Evolutionary conservation across 1,140 invertebrate genomes (phyloP).

Genomic region (Trichonephila clavipes): DNA sequence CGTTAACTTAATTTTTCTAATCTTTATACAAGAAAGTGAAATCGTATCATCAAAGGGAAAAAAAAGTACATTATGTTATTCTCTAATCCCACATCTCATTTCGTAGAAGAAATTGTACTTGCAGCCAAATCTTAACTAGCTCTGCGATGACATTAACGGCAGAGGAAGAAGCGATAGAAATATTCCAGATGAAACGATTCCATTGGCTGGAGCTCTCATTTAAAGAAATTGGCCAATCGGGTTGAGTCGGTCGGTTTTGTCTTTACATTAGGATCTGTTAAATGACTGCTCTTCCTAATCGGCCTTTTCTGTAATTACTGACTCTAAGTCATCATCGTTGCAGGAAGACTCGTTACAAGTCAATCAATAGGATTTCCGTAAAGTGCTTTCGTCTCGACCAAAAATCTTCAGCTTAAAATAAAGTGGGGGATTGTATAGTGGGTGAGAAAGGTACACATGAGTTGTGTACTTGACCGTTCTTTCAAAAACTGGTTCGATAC

Average conservation of each 20-base stretch:
- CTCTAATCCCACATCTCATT: slow-evolving; percentile 22
- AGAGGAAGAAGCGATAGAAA: slow-evolving; percentile 32
- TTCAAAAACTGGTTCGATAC: too few relatives aligned
- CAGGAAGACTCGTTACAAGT: slow-evolving; percentile 72
- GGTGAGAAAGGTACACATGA: not conserved
- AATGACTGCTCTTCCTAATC: slow-evolving; percentile 72
- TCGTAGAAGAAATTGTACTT: not conserved
- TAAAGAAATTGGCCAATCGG: slow-evolving; percentile 61
- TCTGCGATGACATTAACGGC: slow-evolving; percentile 63
- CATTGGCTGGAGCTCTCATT: slow-evolving; percentile 54
- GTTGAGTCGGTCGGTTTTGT: slow-evolving; percentile 62
- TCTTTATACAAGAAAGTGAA: too few relatives aligned
- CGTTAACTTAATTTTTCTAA: too few relatives aligned
- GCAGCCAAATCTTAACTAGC: not conserved
- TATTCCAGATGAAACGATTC: slow-evolving; percentile 48
- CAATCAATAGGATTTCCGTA: slow-evolving; percentile 73
- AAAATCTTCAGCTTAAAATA: slow-evolving; percentile 68
- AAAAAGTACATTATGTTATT: not conserved
- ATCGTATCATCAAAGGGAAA: not conserved
- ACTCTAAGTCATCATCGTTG: slow-evolving; percentile 74
- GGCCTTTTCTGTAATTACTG: slow-evolving; percentile 71
- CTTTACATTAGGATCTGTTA: slow-evolving; percentile 76
- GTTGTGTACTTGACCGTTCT: too few relatives aligned
- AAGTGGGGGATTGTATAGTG: slow-evolving; percentile 12
- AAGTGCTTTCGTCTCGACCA: slow-evolving; percentile 58